Evolutionary conservation across 2,113 vertebrate genomes (phyloP), one percentile per base, ranked within the genome.

Genomic region (Lepus americanus): DNA sequence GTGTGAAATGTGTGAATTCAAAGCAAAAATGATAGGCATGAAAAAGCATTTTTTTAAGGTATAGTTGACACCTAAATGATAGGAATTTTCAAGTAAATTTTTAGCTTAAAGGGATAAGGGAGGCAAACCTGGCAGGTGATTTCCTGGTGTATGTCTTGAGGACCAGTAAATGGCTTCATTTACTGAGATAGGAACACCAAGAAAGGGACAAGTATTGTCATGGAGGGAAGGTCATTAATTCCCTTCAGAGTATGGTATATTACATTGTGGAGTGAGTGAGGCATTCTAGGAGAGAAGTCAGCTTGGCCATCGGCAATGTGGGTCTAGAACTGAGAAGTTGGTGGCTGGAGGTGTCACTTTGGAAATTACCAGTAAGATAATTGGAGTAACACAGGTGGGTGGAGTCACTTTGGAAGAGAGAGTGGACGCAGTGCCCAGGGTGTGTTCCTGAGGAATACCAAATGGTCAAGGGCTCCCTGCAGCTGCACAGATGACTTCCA

Each of bases 11-110:
- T 44, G n/a, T 89, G 29, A 77, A 82, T 83, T 73, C 63, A 39
- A 8, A 86, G n/a, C 59, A 53, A 31, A 89, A 92, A 61, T 36
- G 33, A 66, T 22, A 20, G 83, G 19, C 31, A 31, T 44, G 44
- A 44, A 44, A 44, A 44, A 44, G 44, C 44, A 44, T 84, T 69
- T n/a, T 33, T 33, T 53, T 53, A 85, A 51, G 29, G 16, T 66
- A 51, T 49, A 22, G 39, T 82, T 44, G 11, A 33, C 31, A 20
- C 36, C 29, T 82, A 88, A 80, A 20, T 77, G 36, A 73, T 12
- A 22, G 67, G 44, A 76, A 33, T 89, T 89, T 88, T 36, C 39
- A 64, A 88, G 44, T 77, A 78, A 44, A 64, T 69, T 84, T 85
- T 88, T 95, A 51, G n/a, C n/a, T 59, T 72, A 84, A 79, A 16